These are phyloP conservation scores for Pseudopodoces humilis DNA, from an alignment of 2,113 vertebrate species.

Conservation along the genomic window DNA sequence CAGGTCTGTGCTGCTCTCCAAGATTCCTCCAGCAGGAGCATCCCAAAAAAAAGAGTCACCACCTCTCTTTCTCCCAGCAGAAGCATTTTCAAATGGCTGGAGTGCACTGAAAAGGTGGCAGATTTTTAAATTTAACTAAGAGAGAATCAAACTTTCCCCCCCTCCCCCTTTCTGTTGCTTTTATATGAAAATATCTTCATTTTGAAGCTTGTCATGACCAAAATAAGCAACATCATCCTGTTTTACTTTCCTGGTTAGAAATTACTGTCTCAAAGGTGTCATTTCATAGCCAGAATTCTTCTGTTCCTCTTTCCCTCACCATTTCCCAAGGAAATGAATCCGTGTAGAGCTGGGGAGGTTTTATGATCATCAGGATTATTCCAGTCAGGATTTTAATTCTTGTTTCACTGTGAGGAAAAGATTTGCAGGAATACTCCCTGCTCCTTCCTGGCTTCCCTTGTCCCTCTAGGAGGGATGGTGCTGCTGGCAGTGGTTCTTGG, in stretches of 20 bases:
- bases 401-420: neutral
- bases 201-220: neutral
- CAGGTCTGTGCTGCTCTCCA: accelerated
- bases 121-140: conserved; percentile 1
- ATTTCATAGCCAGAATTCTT: neutral
- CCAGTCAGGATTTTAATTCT: neutral
- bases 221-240: neutral
- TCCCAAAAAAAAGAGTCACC: neutral
- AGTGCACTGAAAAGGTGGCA: neutral
- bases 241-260: neutral
- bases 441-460: neutral
- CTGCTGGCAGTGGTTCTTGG: neutral
- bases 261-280: neutral
- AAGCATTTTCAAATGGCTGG: neutral
- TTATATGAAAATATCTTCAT: neutral
- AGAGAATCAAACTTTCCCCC: neutral
- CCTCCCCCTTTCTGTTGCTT: neutral
- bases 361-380: neutral
- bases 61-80: neutral
- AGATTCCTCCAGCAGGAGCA: neutral
- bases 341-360: neutral
- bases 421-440: accelerated
- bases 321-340: neutral
- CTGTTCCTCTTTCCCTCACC: neutral
- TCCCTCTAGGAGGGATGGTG: neutral